These are phyloP conservation scores for Hemithea aestivaria DNA, from an alignment of 2,888 invertebrate species.

Conservation along the genomic window DNA sequence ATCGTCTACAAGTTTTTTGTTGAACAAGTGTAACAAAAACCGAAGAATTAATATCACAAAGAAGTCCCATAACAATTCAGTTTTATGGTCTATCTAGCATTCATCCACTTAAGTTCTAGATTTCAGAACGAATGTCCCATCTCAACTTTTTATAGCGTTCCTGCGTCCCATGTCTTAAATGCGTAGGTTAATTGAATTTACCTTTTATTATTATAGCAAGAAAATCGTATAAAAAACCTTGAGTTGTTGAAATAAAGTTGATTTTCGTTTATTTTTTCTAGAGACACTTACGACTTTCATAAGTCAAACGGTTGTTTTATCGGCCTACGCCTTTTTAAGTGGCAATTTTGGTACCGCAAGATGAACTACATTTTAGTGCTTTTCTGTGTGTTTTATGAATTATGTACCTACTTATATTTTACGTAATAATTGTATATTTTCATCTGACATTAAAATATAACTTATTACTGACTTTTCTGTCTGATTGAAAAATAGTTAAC, in stretches of 20 bases:
- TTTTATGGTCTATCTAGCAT: conserved; percentile 26
- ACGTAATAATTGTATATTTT: too few species aligned
- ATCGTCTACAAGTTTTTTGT: not conserved
- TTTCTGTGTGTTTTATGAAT: conserved; percentile 12
- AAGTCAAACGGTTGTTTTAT: conserved; percentile 32
- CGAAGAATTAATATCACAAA: conserved; percentile 6
- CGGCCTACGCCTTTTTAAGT: conserved; percentile 26
- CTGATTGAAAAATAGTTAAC: too few species aligned
- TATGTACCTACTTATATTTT: not conserved
- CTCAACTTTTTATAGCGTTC: conserved; percentile 36
- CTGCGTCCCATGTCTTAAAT: conserved; percentile 27
- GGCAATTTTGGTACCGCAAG: conserved; percentile 21
- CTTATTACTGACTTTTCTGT: too few species aligned
- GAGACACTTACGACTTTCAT: conserved; percentile 27
- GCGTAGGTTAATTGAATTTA: conserved; percentile 44
- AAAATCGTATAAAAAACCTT: conserved; percentile 31
- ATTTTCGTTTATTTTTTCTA: conserved; percentile 27
- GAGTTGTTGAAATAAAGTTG: conserved; percentile 25
- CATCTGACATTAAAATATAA: too few species aligned
- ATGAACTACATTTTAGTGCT: conserved; percentile 13
- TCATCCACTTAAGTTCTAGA: conserved; percentile 30
- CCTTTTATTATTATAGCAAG: conserved; percentile 39
- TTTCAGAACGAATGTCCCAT: conserved; percentile 34
- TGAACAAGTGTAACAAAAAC: not conserved
- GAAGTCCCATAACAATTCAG: conserved; percentile 4